Conservation (phyloP, 1,140 invertebrate genomes). For the Bicyclus anynana region DNA sequence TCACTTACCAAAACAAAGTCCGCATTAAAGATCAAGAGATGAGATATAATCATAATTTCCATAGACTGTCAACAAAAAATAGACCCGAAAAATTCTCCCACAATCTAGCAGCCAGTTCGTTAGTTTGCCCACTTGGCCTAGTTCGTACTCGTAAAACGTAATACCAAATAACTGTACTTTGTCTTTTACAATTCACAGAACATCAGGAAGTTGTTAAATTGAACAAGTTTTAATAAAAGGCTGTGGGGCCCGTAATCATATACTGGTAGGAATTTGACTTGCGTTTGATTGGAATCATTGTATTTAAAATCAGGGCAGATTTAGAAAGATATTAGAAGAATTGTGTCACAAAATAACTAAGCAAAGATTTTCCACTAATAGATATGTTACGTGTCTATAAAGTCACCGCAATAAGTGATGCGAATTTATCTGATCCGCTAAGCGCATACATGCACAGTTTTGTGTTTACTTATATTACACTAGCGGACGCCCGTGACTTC, state of each 20-base stretch:
- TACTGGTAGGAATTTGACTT: neutral
- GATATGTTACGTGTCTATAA: too few species aligned
- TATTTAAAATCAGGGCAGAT: too few species aligned
- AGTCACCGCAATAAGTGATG: too few species aligned
- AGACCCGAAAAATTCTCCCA: neutral
- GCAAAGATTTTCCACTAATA: too few species aligned
- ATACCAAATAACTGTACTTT: neutral
- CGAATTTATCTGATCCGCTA: too few species aligned
- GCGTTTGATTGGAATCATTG: too few species aligned
- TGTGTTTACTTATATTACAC: too few species aligned
- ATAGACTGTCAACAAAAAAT: neutral
- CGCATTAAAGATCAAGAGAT: neutral
- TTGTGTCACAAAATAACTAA: too few species aligned
- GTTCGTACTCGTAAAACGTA: neutral
- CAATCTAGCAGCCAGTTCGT: neutral
- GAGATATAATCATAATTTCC: neutral
- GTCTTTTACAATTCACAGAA: neutral
- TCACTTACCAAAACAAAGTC: too few species aligned
- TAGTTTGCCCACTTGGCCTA: neutral
- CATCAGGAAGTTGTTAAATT: neutral
- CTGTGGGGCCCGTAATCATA: neutral
- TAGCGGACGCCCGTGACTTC: too few species aligned
- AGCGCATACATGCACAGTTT: too few species aligned
- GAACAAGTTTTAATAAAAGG: neutral
- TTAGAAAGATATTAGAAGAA: too few species aligned